These are phyloP conservation scores for Platalea minor DNA, from an alignment of 2,797 vertebrate species.

Conservation along the genomic window DNA sequence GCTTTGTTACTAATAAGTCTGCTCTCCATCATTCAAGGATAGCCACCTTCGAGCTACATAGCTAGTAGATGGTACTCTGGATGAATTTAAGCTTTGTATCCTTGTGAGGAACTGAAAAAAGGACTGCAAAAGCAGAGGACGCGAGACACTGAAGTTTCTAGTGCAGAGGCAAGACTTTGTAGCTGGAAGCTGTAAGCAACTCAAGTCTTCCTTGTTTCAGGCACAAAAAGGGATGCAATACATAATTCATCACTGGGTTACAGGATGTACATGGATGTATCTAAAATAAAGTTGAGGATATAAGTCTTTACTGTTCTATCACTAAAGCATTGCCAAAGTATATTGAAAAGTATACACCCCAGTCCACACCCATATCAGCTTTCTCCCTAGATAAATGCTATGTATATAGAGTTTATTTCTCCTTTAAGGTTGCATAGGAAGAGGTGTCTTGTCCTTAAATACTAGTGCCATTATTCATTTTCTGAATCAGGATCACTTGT, in stretches of 20 bases:
- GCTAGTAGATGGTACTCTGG: background rate
- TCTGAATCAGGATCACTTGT: background rate
- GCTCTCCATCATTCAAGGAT: background rate
- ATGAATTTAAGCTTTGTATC: background rate
- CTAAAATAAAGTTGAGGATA: background rate
- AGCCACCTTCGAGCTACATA: background rate
- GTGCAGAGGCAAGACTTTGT: background rate
- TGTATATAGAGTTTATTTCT: background rate
- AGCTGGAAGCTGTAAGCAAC: background rate
- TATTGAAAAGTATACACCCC: background rate
- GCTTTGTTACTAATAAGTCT: background rate
- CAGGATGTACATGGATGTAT: background rate
- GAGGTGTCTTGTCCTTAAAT: background rate
- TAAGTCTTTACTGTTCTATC: background rate
- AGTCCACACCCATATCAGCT: fast-evolving
- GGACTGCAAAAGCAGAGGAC: background rate
- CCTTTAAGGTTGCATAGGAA: background rate
- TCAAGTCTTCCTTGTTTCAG: background rate
- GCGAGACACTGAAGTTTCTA: background rate
- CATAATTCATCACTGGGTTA: background rate
- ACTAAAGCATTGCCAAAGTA: background rate
- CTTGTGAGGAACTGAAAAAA: background rate
- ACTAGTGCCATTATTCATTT: background rate
- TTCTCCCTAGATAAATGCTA: background rate
- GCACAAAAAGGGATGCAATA: background rate